Conservation (phyloP, 2,888 invertebrate genomes). For the Nemoura dubitans region DNA sequence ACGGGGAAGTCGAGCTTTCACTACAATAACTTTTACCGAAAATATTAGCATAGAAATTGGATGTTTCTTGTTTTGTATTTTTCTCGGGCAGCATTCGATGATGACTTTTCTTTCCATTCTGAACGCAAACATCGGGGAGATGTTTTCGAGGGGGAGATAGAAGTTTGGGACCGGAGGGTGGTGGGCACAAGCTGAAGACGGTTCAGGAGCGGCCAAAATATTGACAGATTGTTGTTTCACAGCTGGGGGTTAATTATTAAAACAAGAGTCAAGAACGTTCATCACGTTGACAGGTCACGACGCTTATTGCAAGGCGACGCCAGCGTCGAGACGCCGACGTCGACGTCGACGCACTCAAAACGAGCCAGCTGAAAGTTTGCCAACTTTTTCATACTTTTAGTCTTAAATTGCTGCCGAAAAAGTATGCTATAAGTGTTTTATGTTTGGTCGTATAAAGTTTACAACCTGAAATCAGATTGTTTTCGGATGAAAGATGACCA, state of each 20-base stretch:
- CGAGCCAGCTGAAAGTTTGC: background rate
- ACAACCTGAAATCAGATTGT: background rate
- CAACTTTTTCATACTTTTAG: background rate
- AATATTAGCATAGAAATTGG: background rate
- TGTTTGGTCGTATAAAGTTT: background rate
- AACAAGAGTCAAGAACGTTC: slow-evolving; percentile 35
- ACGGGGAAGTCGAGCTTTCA: background rate
- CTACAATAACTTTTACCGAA: background rate
- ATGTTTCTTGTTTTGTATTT: background rate
- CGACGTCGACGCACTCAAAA: background rate
- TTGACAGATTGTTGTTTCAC: slow-evolving; percentile 46
- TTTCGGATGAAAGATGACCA: background rate
- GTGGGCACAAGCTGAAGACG: background rate
- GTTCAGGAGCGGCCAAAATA: slow-evolving; percentile 22
- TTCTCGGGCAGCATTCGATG: background rate
- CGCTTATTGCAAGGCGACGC: slow-evolving; percentile 25
- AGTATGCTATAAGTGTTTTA: background rate
- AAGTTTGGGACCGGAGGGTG: slow-evolving; percentile 10
- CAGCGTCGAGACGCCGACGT: background rate
- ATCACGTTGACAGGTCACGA: slow-evolving; percentile 26
- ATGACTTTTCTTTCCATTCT: background rate
- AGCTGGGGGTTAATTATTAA: slow-evolving; percentile 45
- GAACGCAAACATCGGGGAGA: background rate
- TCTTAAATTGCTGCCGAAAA: background rate
- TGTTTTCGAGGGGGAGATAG: background rate